Percentiles rank a stretch among this genome's conserved stretches.
phyloP scores from a whole-genome alignment of 2,113 vertebrate species.

The Monopterus albus region DNA sequence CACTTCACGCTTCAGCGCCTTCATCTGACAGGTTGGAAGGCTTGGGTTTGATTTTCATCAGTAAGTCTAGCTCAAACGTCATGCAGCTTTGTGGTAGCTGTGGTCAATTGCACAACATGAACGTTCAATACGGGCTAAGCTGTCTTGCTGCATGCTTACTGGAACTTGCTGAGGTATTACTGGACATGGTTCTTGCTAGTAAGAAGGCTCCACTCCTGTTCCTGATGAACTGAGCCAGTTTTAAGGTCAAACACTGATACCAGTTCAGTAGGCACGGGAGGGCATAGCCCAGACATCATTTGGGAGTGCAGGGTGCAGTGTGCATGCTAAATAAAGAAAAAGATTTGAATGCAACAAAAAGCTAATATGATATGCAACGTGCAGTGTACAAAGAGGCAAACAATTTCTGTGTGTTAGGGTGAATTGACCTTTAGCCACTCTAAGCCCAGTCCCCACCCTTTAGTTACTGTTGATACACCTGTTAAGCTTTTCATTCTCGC shows the following conservation, averaged over 20 bases:
- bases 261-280: conserved; percentile 89
- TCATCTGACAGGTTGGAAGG: conserved; percentile 34
- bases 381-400: neutral
- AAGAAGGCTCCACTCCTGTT: conserved; percentile 83
- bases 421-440: too few species aligned
- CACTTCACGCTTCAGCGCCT: conserved; percentile 17
- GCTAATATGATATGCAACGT: neutral
- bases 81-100: neutral
- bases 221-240: conserved; percentile 91
- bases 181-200: conserved; percentile 1
- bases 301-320: neutral
- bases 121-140: neutral
- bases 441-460: neutral
- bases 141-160: conserved; percentile 9
- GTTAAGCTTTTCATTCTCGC: neutral
- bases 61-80: conserved; percentile 8
- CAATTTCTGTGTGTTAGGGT: too few species aligned
- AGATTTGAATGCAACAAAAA: neutral
- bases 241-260: conserved; percentile 84
- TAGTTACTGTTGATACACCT: neutral
- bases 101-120: neutral
- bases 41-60: conserved; percentile 45
- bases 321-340: neutral
- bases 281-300: conserved; percentile 64
- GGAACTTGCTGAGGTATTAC: conserved; percentile 13